Conservation (phyloP, 2,797 vertebrate genomes). For the Denticeps clupeoides region DNA sequence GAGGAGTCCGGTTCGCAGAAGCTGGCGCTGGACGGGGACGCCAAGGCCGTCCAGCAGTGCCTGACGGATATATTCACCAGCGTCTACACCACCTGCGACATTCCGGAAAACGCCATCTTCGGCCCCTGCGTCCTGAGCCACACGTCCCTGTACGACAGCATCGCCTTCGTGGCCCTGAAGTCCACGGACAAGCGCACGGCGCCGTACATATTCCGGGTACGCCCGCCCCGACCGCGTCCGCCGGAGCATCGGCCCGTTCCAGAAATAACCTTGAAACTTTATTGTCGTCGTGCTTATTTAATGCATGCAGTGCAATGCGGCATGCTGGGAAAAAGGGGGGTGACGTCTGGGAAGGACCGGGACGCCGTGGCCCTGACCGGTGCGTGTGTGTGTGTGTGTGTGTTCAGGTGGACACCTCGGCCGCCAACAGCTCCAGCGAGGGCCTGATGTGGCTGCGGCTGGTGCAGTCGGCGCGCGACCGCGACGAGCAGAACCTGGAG, state of each 20-base stretch:
- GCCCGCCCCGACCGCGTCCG: neutral
- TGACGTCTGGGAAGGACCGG: no score
- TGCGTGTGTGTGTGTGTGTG: no score
- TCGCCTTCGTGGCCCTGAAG: conserved; percentile 93
- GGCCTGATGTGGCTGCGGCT: conserved; percentile 91
- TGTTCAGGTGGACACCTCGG: conserved; percentile 86
- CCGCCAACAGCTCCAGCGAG: conserved; percentile 83
- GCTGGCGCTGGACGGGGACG: conserved; percentile 83
- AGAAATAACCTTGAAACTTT: no score
- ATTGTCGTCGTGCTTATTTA: no score
- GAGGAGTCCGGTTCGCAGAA: conserved; percentile 80
- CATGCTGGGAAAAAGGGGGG: no score
- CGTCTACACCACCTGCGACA: conserved; percentile 93
- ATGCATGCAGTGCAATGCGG: no score
- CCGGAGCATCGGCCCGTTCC: no score
- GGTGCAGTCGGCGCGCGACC: conserved; percentile 86
- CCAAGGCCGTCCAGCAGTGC: conserved; percentile 93
- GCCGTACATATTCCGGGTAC: conserved; percentile 91
- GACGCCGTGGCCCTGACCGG: no score
- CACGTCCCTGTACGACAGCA: conserved; percentile 95
- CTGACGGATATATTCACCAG: conserved; percentile 96
- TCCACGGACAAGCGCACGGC: conserved; percentile 92
- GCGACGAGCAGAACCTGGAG: conserved; percentile 91
- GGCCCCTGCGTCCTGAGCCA: conserved; percentile 92
- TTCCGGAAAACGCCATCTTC: conserved; percentile 91